These are phyloP conservation scores for Ailurus styani DNA, from an alignment of 2,113 vertebrate species.

Conservation along the genomic window DNA sequence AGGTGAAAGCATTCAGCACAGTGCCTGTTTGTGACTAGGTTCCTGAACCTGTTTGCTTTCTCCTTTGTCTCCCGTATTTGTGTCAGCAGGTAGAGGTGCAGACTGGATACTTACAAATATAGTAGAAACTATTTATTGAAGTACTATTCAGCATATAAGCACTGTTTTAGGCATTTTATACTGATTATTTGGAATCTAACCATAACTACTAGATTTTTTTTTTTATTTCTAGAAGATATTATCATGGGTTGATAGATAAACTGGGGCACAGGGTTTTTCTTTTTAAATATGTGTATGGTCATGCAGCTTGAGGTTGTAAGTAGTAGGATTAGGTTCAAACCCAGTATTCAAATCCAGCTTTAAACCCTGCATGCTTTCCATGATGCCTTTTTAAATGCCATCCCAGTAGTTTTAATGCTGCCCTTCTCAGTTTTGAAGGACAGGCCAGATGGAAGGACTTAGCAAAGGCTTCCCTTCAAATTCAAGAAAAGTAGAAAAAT, in stretches of 20 bases:
- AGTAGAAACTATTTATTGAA: background rate
- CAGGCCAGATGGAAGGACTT: background rate
- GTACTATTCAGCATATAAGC: background rate
- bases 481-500: background rate
- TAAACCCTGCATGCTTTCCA: background rate
- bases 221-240: background rate
- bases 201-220: background rate
- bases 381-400: background rate
- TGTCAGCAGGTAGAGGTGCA: background rate
- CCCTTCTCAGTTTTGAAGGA: background rate
- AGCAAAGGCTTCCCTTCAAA: background rate
- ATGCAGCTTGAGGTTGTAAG: background rate
- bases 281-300: background rate
- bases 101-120: background rate
- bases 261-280: background rate
- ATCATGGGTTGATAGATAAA: background rate
- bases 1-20: background rate
- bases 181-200: background rate
- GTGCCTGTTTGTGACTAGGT: background rate
- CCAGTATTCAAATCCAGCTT: background rate
- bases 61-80: background rate
- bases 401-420: background rate
- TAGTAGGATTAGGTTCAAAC: background rate
- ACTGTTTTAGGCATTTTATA: background rate
- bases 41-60: background rate